These are phyloP conservation scores for Baryphthengus martii DNA, from an alignment of 2,113 vertebrate genomes.

Conservation along the genomic window DNA sequence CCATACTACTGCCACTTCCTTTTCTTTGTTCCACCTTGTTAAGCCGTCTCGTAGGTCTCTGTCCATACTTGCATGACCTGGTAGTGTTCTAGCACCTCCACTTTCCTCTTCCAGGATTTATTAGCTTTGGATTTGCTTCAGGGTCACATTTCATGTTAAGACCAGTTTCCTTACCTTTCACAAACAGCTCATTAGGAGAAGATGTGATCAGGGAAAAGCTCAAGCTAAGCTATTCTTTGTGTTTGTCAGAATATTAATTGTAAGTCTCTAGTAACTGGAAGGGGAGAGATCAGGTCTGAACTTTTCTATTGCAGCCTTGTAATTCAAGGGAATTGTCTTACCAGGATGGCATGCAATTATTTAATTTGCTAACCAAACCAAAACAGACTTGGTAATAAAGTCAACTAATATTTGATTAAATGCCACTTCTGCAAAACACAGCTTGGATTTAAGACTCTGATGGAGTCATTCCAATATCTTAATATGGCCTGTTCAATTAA, in stretches of 20 bases:
- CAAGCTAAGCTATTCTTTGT: not conserved
- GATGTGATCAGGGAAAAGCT: not conserved
- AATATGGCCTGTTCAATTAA: conserved; percentile 61
- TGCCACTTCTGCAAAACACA: conserved; percentile 61
- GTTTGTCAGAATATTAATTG: not conserved
- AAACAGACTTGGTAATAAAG: conserved; percentile 54
- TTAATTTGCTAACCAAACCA: conserved; percentile 57
- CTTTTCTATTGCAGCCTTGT: not conserved
- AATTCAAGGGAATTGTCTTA: conserved; percentile 33
- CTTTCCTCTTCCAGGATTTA: not conserved
- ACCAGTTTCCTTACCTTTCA: not conserved
- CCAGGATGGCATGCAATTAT: conserved; percentile 32
- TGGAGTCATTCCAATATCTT: conserved; percentile 58
- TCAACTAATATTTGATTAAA: conserved; percentile 67
- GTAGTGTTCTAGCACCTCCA: not conserved
- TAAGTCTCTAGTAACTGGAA: not conserved
- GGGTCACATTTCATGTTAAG: not conserved
- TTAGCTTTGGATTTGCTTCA: not conserved
- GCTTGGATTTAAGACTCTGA: conserved; percentile 36
- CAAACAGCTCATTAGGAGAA: not conserved
- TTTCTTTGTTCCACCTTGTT: not conserved
- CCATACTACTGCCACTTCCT: not conserved
- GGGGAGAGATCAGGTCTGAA: not conserved
- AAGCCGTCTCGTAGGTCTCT: not conserved
- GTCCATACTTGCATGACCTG: not conserved